Percentiles rank a stretch among this genome's conserved stretches.
Conservation (phyloP, 1,140 invertebrate genomes). For the Lordiphosa mommai region DNA sequence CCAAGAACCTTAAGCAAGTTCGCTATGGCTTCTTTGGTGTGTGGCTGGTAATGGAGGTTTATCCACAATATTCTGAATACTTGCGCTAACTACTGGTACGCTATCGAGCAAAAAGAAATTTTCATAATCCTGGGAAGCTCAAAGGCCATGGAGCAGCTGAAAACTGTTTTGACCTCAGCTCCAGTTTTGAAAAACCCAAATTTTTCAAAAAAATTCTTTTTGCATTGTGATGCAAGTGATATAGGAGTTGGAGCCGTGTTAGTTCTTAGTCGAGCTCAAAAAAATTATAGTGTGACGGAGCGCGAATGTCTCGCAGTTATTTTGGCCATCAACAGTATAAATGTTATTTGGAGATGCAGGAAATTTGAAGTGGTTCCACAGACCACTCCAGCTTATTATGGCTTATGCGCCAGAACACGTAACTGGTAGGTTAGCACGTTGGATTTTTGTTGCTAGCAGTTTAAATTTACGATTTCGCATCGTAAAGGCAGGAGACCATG, state of each 20-base stretch:
- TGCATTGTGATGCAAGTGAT: constrained; percentile 37
- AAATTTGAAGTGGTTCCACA: constrained; percentile 88
- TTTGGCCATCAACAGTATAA: constrained; percentile 10
- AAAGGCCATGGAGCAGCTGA: constrained; percentile 2
- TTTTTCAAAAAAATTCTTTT: constrained; percentile 23
- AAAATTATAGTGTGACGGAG: constrained; percentile 13
- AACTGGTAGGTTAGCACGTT: not conserved
- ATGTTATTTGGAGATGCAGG: constrained; percentile 3
- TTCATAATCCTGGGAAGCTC: constrained; percentile 11
- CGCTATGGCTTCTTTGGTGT: constrained; percentile 43
- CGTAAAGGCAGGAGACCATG: not conserved
- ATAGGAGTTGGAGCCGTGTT: constrained; percentile 35
- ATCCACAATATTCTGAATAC: constrained; percentile 57
- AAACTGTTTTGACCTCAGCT: constrained; percentile 10
- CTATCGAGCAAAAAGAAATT: too few species aligned
- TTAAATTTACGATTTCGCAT: not conserved
- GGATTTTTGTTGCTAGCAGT: not conserved
- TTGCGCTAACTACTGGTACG: constrained; percentile 47
- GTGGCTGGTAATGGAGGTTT: constrained; percentile 66
- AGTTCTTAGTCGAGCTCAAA: constrained; percentile 11
- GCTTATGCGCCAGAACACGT: constrained; percentile 1
- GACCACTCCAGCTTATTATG: constrained; percentile 80
- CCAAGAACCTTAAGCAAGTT: constrained; percentile 19
- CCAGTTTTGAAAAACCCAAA: constrained; percentile 28
- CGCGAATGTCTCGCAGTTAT: constrained; percentile 8